A percentile compares a stretch with the other conserved stretches of the same genome.
Conservation (phyloP, 1,140 invertebrate species). For the Trachelipus rathkii region DNA sequence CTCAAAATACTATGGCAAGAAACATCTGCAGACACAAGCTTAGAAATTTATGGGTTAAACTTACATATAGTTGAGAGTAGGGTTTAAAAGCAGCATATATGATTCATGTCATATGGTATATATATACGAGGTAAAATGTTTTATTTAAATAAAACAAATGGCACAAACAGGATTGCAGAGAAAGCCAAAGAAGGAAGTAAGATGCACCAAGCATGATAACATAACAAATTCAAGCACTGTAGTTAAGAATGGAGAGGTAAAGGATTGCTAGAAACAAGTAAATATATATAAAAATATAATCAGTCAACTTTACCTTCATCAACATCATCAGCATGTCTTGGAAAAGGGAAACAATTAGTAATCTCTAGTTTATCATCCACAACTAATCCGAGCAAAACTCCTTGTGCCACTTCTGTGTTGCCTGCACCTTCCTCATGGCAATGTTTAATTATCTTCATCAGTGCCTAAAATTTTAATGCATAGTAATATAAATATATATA, state of each 20-base stretch:
- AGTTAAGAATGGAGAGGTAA: not conserved
- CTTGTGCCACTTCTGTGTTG: conserved; percentile 94
- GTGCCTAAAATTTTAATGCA: conserved; percentile 62
- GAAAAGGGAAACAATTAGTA: conserved; percentile 96
- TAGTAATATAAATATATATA: conserved; percentile 25
- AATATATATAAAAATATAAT: conserved; percentile 34
- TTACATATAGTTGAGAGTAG: no score
- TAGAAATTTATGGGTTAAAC: no score
- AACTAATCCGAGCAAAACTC: conserved; percentile 89
- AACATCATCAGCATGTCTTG: conserved; percentile 78
- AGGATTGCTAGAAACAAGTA: conserved; percentile 7
- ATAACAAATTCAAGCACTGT: no score
- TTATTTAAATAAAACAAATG: no score
- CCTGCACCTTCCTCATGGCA: conserved; percentile 94
- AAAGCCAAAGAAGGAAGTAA: no score
- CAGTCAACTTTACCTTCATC: conserved; percentile 64
- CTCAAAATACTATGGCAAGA: no score
- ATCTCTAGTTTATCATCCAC: conserved; percentile 93
- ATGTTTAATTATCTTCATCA: conserved; percentile 99
- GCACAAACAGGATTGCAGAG: no score
- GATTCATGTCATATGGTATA: no score
- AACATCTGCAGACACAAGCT: no score
- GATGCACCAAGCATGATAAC: no score
- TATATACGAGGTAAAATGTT: no score
- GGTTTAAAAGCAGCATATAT: no score